Percentiles rank a stretch among this genome's conserved stretches.
These are phyloP conservation scores for Rhinopithecus roxellana DNA, from an alignment of 2,113 vertebrate species.

Conservation along the genomic window DNA sequence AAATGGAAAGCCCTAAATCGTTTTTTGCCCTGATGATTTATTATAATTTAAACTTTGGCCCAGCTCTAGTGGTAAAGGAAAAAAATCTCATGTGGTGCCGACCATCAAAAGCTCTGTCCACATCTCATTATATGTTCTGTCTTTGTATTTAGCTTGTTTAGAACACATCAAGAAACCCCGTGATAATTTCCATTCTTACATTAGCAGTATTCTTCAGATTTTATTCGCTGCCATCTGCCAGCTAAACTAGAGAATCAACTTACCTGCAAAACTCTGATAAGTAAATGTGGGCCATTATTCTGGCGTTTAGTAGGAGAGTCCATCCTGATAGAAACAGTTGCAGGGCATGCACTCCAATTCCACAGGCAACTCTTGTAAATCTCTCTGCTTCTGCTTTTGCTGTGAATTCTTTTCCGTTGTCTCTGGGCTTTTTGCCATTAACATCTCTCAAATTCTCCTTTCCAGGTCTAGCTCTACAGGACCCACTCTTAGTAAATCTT, in stretches of 20 bases:
- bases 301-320: background rate
- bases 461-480: background rate
- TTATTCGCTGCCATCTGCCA: background rate
- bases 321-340: background rate
- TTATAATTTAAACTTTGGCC: background rate
- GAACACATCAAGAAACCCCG: background rate
- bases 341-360: rapidly evolving
- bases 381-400: too few species aligned
- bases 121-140: background rate
- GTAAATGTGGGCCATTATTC: background rate
- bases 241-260: background rate
- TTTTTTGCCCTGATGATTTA: background rate
- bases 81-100: background rate
- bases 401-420: background rate
- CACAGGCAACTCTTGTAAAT: background rate
- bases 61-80: background rate
- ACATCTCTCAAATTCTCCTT: background rate
- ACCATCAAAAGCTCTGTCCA: background rate
- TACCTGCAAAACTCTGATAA: background rate
- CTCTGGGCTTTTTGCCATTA: background rate
- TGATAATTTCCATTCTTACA: background rate
- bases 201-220: background rate
- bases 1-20: background rate
- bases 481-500: too few species aligned
- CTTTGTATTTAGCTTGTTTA: background rate